Base-by-base conservation (phyloP, 2,888 invertebrate species). In the Tetanocera ferruginea region DNA sequence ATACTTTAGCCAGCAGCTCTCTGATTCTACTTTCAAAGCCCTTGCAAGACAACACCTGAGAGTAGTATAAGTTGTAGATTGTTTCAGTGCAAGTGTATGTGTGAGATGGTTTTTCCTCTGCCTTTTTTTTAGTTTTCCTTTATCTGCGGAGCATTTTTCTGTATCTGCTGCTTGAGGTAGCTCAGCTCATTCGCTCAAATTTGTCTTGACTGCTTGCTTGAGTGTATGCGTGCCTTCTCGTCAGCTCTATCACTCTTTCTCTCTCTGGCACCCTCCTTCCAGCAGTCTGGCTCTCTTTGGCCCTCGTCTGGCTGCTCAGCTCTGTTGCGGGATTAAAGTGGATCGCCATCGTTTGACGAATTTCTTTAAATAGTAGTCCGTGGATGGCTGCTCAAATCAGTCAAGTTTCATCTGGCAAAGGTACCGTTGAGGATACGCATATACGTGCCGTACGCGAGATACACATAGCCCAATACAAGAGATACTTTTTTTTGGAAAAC, bases 281-380 rank as follows among this genome's bases (percentile, higher is more conserved):
- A 23, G 19, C 66, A 6, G 34, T 37, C 60, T 11, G 23, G 19
- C 70, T 70, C 55, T 66, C 70, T 69, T 67, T 78, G 75, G 77
- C 77, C 25, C 51, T 62, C 34, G 17, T 66, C 66, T 79, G 17
- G 51, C 67, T 80, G 64, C 77, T 74, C 71, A 34, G 77, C 76
- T 72, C 71, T 77, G 77, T 49, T 76, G 67, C 64, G 78, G 79
- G 81, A 82, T 82, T 82, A 80, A 79, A 80, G 74, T 76, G 71
- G 71, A 71, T 73, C 49, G 74, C 51, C 64, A n/a, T 52, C 69
- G 76, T 37, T n/a, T 34, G 66, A 8, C 28, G 51, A 77, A 80
- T 83, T 83, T 85, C 87, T 88, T 88, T 88, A 88, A 88, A 89
- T 88, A 89, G 85, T 84, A 88, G 85, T 87, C 82, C 85, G 83